Percentiles rank a stretch among this genome's conserved stretches.
Conservation (phyloP, 2,888 invertebrate genomes). For the Luffia ferchaultella region DNA sequence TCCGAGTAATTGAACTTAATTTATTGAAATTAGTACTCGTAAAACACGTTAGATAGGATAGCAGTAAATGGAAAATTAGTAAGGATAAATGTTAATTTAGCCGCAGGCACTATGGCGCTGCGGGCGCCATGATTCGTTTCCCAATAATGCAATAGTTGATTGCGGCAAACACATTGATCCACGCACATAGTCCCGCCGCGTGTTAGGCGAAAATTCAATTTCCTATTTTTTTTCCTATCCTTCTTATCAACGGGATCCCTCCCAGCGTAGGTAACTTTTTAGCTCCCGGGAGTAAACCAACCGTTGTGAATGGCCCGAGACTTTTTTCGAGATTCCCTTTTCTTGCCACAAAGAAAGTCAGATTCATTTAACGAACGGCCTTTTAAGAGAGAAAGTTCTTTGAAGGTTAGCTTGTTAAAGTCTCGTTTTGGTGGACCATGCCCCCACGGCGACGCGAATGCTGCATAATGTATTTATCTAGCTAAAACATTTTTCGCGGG, state of each 20-base stretch:
- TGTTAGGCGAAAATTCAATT: conserved; percentile 25
- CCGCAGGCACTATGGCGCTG: too few relatives aligned
- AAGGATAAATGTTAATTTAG: too few relatives aligned
- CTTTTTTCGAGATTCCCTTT: conserved; percentile 41
- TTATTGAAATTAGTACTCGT: too few relatives aligned
- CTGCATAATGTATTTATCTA: conserved; percentile 22
- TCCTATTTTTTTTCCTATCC: conserved; percentile 29
- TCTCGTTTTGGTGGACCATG: conserved; percentile 37
- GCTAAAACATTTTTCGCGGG: background rate
- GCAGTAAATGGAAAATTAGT: too few relatives aligned
- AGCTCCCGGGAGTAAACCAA: conserved; percentile 40
- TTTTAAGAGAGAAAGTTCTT: conserved; percentile 44
- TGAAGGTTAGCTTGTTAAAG: conserved; percentile 41
- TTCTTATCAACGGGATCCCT: conserved; percentile 22
- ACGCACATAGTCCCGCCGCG: background rate
- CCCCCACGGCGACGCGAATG: conserved; percentile 25
- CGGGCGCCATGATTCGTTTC: background rate
- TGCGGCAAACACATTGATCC: conserved; percentile 7
- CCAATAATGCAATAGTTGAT: conserved; percentile 1
- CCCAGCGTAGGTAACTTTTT: conserved; percentile 36
- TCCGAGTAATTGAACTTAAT: too few relatives aligned
- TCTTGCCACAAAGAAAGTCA: conserved; percentile 45
- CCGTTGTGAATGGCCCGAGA: conserved; percentile 39
- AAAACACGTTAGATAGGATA: too few relatives aligned
- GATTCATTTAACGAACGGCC: conserved; percentile 46